A percentile compares a stretch with the other conserved stretches of the same genome.
These are phyloP conservation scores for Tragelaphus buxtoni DNA, from an alignment of 2,113 vertebrate genomes.

Conservation along the genomic window DNA sequence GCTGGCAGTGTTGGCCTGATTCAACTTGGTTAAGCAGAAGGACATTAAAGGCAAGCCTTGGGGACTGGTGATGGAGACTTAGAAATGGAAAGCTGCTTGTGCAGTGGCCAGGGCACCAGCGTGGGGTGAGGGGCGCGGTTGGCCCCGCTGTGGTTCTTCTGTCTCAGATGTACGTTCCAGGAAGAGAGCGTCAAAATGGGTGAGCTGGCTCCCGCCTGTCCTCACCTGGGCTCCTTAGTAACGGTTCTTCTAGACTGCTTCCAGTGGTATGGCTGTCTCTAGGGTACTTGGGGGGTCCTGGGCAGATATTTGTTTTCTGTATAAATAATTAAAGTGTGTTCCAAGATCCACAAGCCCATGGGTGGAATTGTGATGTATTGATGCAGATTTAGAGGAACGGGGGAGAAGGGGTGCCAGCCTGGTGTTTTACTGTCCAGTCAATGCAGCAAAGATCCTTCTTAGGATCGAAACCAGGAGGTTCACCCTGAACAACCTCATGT, in stretches of 20 bases:
- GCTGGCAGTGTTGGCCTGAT: not conserved
- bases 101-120: not conserved
- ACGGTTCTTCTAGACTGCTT: not conserved
- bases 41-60: not conserved
- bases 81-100: not conserved
- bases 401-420: not conserved
- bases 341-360: not conserved
- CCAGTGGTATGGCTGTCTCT: not conserved
- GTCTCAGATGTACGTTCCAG: not conserved
- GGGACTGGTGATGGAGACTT: not conserved
- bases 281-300: not conserved
- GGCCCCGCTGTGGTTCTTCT: not conserved
- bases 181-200: not conserved
- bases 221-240: not conserved
- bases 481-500: not conserved
- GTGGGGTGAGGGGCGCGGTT: rapidly evolving
- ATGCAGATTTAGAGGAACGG: not conserved
- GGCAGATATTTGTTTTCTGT: not conserved
- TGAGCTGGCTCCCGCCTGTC: not conserved
- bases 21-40: not conserved
- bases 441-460: not conserved
- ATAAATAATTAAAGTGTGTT: not conserved
- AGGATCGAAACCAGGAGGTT: not conserved
- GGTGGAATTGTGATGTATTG: not conserved
- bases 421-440: not conserved